These are phyloP conservation scores for Campoletis sonorensis DNA, from an alignment of 1,140 invertebrate genomes.

Conservation along the genomic window DNA sequence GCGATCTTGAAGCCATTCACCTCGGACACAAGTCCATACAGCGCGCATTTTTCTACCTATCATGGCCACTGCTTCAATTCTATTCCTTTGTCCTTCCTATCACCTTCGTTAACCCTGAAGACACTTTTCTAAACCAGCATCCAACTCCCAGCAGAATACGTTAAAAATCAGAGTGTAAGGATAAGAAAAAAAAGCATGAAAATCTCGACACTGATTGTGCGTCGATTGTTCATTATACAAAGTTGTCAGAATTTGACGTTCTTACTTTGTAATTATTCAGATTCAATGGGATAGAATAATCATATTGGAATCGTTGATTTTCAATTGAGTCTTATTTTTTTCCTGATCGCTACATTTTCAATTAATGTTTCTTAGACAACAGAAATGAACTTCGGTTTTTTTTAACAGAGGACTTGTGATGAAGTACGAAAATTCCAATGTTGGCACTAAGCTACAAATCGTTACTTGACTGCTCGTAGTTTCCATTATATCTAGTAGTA, in stretches of 20 bases:
- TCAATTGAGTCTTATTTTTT: too few relatives aligned
- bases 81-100: conserved; percentile 51
- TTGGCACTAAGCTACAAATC: background rate
- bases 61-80: background rate
- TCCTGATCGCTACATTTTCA: too few relatives aligned
- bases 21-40: conserved; percentile 31
- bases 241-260: too few relatives aligned
- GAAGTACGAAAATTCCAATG: background rate
- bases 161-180: background rate
- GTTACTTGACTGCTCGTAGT: background rate
- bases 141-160: background rate
- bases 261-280: background rate
- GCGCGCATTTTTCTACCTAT: background rate
- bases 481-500: background rate
- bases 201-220: background rate
- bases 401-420: background rate
- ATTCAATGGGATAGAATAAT: background rate
- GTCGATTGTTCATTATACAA: too few relatives aligned
- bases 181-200: background rate
- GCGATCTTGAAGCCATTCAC: conserved; percentile 58
- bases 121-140: conserved; percentile 12
- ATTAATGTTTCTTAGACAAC: too few relatives aligned
- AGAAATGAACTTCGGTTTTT: background rate
- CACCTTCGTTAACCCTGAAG: conserved; percentile 26
- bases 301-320: background rate